Conservation (phyloP, 2,888 invertebrate genomes). For the Luffia ferchaultella region DNA sequence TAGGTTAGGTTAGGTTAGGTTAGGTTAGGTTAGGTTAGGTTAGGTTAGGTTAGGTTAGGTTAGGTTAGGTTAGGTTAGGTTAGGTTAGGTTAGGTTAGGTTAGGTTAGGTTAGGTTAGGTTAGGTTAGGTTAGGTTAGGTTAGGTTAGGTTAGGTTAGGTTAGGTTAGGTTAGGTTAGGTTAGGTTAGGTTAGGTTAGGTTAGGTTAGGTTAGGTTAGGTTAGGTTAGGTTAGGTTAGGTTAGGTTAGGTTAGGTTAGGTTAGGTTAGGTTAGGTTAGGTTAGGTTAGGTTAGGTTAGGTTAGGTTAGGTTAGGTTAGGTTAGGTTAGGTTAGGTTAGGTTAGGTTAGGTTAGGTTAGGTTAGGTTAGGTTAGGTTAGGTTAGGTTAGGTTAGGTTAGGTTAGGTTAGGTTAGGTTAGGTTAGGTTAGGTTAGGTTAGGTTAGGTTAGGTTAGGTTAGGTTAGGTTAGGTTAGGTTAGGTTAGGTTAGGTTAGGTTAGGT, state of each 20-base stretch:
- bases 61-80: constrained; percentile 10
- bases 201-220: constrained; percentile 15
- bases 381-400: constrained; percentile 18
- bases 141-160: constrained; percentile 9
- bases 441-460: constrained; percentile 16
- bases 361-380: constrained; percentile 17
- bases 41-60: constrained; percentile 11
- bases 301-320: constrained; percentile 12
- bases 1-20: constrained; percentile 6
- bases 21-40: constrained; percentile 8
- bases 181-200: constrained; percentile 14
- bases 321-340: constrained; percentile 13
- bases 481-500: constrained; percentile 19
- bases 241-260: constrained; percentile 12
- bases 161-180: constrained; percentile 10
- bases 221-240: constrained; percentile 7
- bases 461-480: constrained; percentile 16
- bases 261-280: constrained; percentile 10
- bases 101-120: constrained; percentile 10
- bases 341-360: constrained; percentile 3
- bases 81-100: constrained; percentile 10
- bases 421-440: constrained; percentile 14
- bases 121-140: constrained; percentile 10
- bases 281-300: constrained; percentile 12
- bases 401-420: constrained; percentile 14